A percentile compares a stretch with the other conserved stretches of the same genome.
These are phyloP conservation scores for Nineta flava DNA, from an alignment of 2,888 invertebrate species.

Conservation along the genomic window DNA sequence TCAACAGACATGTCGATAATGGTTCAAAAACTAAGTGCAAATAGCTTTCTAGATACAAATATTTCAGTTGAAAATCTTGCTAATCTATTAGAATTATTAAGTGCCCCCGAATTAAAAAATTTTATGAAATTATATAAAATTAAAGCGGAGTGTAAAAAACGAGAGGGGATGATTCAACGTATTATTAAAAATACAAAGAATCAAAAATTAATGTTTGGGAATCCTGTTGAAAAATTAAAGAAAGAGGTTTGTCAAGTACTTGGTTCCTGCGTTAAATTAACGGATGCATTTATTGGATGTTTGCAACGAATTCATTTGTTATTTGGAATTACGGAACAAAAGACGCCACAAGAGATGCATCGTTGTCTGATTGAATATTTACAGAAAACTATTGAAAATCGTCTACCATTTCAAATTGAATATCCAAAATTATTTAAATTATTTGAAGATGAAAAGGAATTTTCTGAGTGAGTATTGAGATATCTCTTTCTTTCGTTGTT, in stretches of 20 bases:
- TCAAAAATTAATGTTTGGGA: conserved; percentile 16
- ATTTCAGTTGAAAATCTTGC: conserved; percentile 12
- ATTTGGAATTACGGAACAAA: conserved; percentile 17
- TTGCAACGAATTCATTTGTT: conserved; percentile 18
- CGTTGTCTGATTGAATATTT: conserved; percentile 13
- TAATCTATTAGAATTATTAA: conserved; percentile 11
- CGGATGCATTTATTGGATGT: conserved; percentile 12
- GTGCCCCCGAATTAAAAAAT: conserved; percentile 11
- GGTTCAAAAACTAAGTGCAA: not conserved
- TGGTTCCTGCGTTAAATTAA: conserved; percentile 19
- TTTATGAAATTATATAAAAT: conserved; percentile 13
- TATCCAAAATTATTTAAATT: conserved; percentile 17
- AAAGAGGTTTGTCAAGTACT: conserved; percentile 16
- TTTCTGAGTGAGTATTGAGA: conserved; percentile 16
- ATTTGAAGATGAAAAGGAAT: conserved; percentile 18
- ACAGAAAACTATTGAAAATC: conserved; percentile 6
- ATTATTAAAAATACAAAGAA: conserved; percentile 15
- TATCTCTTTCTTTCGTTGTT: too few species aligned
- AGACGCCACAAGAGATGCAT: conserved; percentile 16
- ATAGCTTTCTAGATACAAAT: conserved; percentile 8
- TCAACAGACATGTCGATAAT: not conserved
- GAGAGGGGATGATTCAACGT: conserved; percentile 11
- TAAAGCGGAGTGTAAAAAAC: conserved; percentile 10
- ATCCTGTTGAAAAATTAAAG: conserved; percentile 14
- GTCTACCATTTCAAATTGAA: conserved; percentile 14